phyloP scores from a whole-genome alignment of 2,797 vertebrate species.

The Geotrypetes seraphini region DNA sequence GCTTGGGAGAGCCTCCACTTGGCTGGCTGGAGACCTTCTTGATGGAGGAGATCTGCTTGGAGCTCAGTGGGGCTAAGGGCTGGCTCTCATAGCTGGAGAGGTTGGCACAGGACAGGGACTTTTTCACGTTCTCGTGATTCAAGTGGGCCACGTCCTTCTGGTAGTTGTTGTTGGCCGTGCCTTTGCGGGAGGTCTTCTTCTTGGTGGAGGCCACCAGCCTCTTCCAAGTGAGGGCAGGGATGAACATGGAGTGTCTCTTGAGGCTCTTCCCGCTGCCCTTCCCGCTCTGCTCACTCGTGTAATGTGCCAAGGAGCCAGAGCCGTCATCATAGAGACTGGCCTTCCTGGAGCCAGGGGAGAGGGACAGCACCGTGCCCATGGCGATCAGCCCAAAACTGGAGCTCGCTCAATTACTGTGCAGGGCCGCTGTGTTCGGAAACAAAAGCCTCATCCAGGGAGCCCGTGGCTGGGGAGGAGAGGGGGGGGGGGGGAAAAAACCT shows the following conservation, averaged over 20 bases:
- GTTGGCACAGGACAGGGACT: slow-evolving; percentile 68
- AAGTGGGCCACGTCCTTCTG: slow-evolving; percentile 59
- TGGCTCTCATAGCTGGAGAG: slow-evolving; percentile 63
- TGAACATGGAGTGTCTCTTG: slow-evolving; percentile 63
- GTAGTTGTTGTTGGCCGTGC: slow-evolving; percentile 51
- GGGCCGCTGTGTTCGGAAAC: no score
- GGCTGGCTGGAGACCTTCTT: slow-evolving; percentile 40
- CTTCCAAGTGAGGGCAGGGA: slow-evolving; percentile 69
- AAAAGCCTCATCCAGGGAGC: no score
- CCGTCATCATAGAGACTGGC: slow-evolving; percentile 56
- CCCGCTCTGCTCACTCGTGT: slow-evolving; percentile 54
- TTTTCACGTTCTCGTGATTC: slow-evolving; percentile 66
- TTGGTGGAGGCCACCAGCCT: slow-evolving; percentile 69
- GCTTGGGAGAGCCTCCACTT: slow-evolving; percentile 41
- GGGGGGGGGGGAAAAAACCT: no score
- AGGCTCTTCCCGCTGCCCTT: slow-evolving; percentile 54
- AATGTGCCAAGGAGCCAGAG: slow-evolving; percentile 55
- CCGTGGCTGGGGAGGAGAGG: no score
- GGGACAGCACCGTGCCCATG: slow-evolving; percentile 69
- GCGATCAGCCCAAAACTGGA: not conserved
- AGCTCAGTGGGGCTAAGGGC: slow-evolving; percentile 32
- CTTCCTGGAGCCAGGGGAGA: slow-evolving; percentile 61
- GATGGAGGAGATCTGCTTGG: slow-evolving; percentile 50
- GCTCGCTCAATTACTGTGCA: no score
- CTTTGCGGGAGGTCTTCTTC: slow-evolving; percentile 58